Base-by-base conservation (phyloP, 2,888 invertebrate genomes). In the Apodemia zela region DNA sequence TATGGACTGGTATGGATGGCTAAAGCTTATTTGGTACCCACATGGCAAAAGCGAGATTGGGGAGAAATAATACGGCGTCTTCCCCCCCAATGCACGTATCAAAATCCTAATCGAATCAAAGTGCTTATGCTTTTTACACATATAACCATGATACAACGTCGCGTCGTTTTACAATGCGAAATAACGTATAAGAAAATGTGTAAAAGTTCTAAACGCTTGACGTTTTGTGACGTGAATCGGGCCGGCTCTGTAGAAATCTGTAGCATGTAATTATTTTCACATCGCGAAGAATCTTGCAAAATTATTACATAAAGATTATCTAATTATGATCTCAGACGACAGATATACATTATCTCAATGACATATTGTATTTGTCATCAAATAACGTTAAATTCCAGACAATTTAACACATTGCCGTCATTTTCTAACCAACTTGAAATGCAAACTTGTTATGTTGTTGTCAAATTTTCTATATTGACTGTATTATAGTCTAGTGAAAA, bases 351-450 rank as follows among this genome's bases (percentile, higher is more conserved):
- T 67, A 73, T 69, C 7, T 57, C 21, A 57, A 57, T 57, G 29
- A 57, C 57, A 57, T 29, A 25, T 60, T 47, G 59, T 73, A 68
- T 75, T 71, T 72, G 69, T 70, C 66, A 65, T 67, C 71, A 78
- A 81, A 82, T 75, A 81, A 76, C 72, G 70, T 79, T 67, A 76
- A 78, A 84, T 84, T 78, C 80, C 79, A 72, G 71, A 69, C 76
- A 73, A 78, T 77, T 83, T 84, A 80, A 79, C 85, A 85, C 75
- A 73, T 81, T 69, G 75, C 71, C 74, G 84, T 72, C 76, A 85
- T 77, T 83, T 82, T 84, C 79, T 76, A 75, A 80, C 81, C 82
- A 84, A 86, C 82, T 75, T 69, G 74, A 65, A 69, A 63, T 58
- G 79, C 81, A 87, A 87, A 87, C 73, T 84, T 73, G 74, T 74